phyloP scores from a whole-genome alignment of 2,113 vertebrate genomes.

The Ptyas mucosa region DNA sequence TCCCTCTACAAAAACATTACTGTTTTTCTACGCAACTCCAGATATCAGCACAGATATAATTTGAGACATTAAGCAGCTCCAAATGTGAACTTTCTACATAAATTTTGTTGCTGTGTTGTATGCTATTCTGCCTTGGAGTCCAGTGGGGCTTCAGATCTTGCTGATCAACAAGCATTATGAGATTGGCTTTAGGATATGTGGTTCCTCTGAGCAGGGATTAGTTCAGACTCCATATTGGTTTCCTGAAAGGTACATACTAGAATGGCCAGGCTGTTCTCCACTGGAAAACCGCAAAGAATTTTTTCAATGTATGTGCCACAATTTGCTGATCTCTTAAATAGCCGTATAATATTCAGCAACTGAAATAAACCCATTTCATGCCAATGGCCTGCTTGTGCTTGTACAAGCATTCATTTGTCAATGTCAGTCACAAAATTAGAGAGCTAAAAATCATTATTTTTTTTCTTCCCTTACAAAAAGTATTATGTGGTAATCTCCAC shows the following conservation, averaged over 20 bases:
- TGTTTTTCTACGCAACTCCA: constrained; percentile 26
- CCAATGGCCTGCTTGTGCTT: constrained; percentile 22
- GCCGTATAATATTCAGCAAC: constrained; percentile 38
- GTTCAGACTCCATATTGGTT: constrained; percentile 24
- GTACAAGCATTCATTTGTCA: neutral
- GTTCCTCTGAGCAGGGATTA: constrained; percentile 41
- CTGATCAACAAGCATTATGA: constrained; percentile 19
- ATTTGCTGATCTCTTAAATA: constrained; percentile 39
- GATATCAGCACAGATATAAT: neutral
- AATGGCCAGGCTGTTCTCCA: constrained; percentile 15
- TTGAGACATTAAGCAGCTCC: constrained; percentile 23
- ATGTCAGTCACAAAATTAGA: neutral
- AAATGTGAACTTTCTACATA: constrained; percentile 21
- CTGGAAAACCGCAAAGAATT: neutral
- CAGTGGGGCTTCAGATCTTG: constrained; percentile 27
- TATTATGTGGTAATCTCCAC: neutral
- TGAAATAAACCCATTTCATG: constrained; percentile 64
- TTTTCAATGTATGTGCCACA: constrained; percentile 27
- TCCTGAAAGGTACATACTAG: neutral
- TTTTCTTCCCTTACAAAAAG: neutral
- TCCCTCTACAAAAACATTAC: constrained; percentile 12
- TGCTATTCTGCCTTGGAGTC: constrained; percentile 34
- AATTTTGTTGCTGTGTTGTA: constrained; percentile 10
- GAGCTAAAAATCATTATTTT: neutral
- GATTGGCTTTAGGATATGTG: constrained; percentile 31